A percentile compares a stretch with the other conserved stretches of the same genome.
Evolutionary conservation across 2,797 vertebrate species (phyloP).

Genomic region (Periparus ater): DNA sequence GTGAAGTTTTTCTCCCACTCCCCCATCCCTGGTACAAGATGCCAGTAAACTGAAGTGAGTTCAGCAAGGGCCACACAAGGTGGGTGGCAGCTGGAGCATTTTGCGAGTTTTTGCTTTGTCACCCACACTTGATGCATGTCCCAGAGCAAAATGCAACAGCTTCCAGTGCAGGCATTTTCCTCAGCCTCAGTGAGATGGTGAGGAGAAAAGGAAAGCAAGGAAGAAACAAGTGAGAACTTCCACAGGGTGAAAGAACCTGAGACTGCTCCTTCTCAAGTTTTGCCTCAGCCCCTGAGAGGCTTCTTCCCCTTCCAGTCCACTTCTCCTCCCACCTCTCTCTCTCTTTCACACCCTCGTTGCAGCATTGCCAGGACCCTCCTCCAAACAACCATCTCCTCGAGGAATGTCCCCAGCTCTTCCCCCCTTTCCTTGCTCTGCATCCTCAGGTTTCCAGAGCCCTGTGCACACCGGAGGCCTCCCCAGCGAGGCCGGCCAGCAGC

Average conservation of each 20-base stretch:
- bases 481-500: background rate
- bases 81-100: background rate
- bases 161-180: background rate
- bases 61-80: background rate
- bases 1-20: background rate
- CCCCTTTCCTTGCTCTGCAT: background rate
- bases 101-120: background rate
- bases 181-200: background rate
- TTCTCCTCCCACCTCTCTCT: background rate
- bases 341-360: background rate
- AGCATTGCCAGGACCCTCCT: background rate
- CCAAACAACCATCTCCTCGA: background rate
- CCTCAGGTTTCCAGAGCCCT: background rate
- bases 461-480: accelerated
- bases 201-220: background rate
- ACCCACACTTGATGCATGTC: background rate
- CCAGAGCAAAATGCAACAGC: background rate
- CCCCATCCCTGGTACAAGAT: background rate
- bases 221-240: background rate
- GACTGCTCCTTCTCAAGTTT: background rate
- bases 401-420: background rate
- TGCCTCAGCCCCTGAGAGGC: background rate
- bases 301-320: background rate
- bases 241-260: background rate
- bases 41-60: background rate